Evolutionary conservation across 2,113 vertebrate genomes (phyloP).

Genomic region (Oryzias melastigma): DNA sequence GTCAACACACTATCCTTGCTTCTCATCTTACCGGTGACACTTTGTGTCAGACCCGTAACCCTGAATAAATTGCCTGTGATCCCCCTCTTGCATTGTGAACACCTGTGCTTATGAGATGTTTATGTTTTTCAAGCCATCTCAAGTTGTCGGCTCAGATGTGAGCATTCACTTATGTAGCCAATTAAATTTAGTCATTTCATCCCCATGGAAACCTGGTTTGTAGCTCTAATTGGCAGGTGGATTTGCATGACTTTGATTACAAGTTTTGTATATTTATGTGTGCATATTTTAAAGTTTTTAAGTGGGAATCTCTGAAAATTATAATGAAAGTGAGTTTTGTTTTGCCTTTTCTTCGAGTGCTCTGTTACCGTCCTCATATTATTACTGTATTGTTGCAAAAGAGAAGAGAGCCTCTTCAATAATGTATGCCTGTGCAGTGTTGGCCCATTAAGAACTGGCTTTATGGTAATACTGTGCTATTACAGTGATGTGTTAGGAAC

Average conservation of each 20-base stretch:
- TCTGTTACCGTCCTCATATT: constrained; percentile 29
- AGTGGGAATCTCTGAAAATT: constrained; percentile 16
- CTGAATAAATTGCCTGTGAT: constrained; percentile 56
- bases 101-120: constrained; percentile 29
- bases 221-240: constrained; percentile 58
- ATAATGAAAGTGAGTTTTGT: constrained; percentile 27
- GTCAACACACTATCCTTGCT: constrained; percentile 51
- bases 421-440: constrained; percentile 55
- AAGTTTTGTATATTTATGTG: constrained; percentile 12
- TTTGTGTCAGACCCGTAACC: constrained; percentile 45
- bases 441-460: constrained; percentile 47
- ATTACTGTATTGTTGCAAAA: constrained; percentile 50
- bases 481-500: constrained; percentile 26
- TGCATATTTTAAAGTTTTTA: constrained; percentile 26
- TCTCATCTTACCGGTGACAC: constrained; percentile 64
- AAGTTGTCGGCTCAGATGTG: constrained; percentile 60
- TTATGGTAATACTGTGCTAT: constrained; percentile 49
- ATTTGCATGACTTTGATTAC: constrained; percentile 74
- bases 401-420: constrained; percentile 53
- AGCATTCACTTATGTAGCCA: constrained; percentile 63
- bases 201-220: constrained; percentile 63
- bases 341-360: constrained; percentile 18
- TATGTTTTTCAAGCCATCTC: constrained; percentile 53
- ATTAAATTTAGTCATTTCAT: constrained; percentile 67
- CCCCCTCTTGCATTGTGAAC: constrained; percentile 25